Base-by-base conservation (phyloP, 2,888 invertebrate genomes). In the Petrolisthes cinctipes region DNA sequence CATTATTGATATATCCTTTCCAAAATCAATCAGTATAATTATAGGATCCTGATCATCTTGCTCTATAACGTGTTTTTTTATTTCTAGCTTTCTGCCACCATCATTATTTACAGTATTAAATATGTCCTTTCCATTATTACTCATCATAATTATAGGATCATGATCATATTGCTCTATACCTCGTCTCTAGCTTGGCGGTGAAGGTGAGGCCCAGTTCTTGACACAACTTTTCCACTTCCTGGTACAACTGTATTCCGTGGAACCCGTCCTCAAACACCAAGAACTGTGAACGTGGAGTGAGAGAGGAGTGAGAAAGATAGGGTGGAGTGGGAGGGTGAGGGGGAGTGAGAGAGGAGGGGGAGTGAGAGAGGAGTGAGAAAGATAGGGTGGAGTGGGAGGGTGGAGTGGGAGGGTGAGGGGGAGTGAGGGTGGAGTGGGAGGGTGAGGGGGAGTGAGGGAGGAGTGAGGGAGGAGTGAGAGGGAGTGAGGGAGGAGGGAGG, bases 181-280 rank as follows among this genome's bases (percentile, higher is more conserved):
- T 88, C n/a, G 89, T 89, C 57, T 91, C 76, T n/a, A 90, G 86
- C 7, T 53, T 82, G 17, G 91, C 81, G n/a, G 91, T 91, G 5
- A 90, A 82, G 23, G 84, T 88, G 51, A 92, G 84, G 3, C 92
- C 89, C 9, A 92, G 91, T 11, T 91, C 91, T 0, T 91, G 90
- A 14, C 93, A 91, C 91, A 93, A 94, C 51, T 91, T 91, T 86
- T 93, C 93, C 17, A 94, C 91, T 68, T 92, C 92, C 57, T 92
- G 91, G 4, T 93, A 56, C 90, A 94, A 94, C 71, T 91, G 91
- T 51, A 92, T 91, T 86, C 93, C 92, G 57, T 94, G 92, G 83
- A 92, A 92, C 6, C 92, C 91, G 4, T 92, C 92, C 87, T 94
- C 93, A 91, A 94, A 94, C 91, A 93, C 92, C 37, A 94, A 91